Evolutionary conservation across 2,113 vertebrate species (phyloP).

Genomic region (Saguinus imperator): DNA sequence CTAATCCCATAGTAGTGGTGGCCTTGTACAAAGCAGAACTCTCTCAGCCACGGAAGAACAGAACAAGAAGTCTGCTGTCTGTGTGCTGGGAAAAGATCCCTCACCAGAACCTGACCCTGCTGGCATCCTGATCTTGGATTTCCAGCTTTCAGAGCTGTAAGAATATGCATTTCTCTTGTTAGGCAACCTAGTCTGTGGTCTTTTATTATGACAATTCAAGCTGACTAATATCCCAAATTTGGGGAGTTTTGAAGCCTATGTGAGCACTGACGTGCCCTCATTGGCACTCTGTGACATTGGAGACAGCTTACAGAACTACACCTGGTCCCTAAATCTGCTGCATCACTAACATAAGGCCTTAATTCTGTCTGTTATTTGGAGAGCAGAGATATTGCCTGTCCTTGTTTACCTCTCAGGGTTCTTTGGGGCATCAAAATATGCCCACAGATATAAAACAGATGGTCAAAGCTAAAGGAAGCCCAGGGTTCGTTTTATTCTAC

Average conservation of each 20-base stretch:
- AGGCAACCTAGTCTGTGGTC: too few species aligned
- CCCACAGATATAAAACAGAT: not conserved
- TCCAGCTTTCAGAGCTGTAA: not conserved
- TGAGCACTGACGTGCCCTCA: not conserved
- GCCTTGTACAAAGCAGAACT: not conserved
- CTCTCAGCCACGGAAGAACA: not conserved
- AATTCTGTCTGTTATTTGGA: not conserved
- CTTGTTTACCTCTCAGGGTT: too few species aligned
- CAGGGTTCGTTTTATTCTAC: not conserved
- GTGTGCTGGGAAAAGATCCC: not conserved
- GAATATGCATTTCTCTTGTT: not conserved
- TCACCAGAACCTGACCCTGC: too few species aligned
- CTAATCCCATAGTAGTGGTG: not conserved
- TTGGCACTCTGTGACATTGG: not conserved
- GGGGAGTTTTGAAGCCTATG: not conserved
- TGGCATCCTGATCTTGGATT: not conserved
- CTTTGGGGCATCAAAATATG: not conserved
- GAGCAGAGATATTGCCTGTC: not conserved
- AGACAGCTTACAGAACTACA: not conserved
- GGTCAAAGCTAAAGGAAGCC: not conserved
- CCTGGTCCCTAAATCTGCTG: not conserved
- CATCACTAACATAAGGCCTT: not conserved
- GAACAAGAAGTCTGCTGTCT: not conserved
- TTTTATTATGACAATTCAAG: not conserved
- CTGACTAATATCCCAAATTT: not conserved